These are phyloP conservation scores for Uloborus diversus DNA, from an alignment of 1,140 invertebrate species.

Conservation along the genomic window DNA sequence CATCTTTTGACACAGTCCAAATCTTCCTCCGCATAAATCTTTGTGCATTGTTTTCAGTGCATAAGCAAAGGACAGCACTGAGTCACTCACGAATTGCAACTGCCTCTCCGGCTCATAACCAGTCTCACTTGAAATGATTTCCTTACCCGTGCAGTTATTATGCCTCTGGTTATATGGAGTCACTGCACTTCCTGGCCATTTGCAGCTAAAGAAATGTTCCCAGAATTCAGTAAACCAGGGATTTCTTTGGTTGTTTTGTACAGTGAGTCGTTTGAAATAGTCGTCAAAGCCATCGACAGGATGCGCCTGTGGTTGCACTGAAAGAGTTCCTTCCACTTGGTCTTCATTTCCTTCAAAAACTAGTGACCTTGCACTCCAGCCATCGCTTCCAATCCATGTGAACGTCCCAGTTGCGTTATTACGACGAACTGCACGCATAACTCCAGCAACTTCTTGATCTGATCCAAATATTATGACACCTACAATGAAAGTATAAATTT, in stretches of 20 bases:
- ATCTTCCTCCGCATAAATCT: conserved; percentile 74
- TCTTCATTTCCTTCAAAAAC: conserved; percentile 89
- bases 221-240: conserved; percentile 96
- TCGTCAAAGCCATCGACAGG: conserved; percentile 85
- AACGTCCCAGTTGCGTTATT: conserved; percentile 88
- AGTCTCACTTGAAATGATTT: conserved; percentile 74
- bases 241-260: conserved; percentile 86
- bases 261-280: conserved; percentile 85
- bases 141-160: conserved; percentile 64
- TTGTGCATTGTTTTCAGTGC: conserved; percentile 88
- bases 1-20: conserved; percentile 87
- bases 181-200: conserved; percentile 73
- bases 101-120: conserved; percentile 83
- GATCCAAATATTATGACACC: conserved; percentile 96
- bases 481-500: neutral
- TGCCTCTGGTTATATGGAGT: conserved; percentile 86
- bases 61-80: conserved; percentile 89
- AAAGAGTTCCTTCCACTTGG: conserved; percentile 77
- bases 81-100: conserved; percentile 91
- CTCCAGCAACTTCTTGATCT: conserved; percentile 94
- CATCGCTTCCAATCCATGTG: conserved; percentile 95
- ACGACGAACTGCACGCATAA: conserved; percentile 89
- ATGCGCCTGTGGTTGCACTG: conserved; percentile 89
- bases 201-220: conserved; percentile 84
- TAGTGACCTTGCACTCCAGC: conserved; percentile 86